A percentile compares a stretch with the other conserved stretches of the same genome.
Evolutionary conservation across 1,140 invertebrate species (phyloP).

Genomic region (Aphaenogaster ashmeadi): DNA sequence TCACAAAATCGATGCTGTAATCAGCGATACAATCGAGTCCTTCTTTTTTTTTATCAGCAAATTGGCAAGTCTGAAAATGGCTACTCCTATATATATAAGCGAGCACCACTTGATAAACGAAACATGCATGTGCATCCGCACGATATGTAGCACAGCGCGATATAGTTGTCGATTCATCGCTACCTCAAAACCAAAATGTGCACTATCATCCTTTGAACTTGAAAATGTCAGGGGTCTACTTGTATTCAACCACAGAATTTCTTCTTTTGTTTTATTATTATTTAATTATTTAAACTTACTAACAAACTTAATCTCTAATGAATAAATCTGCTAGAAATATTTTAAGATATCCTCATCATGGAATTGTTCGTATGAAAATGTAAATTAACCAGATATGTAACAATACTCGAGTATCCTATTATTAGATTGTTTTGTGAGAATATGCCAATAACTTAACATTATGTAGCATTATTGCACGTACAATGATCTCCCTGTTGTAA

Average conservation of each 20-base stretch:
- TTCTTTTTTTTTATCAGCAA: constrained; percentile 29
- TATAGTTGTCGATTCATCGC: constrained; percentile 19
- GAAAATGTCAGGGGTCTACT: neutral
- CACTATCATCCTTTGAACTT: neutral
- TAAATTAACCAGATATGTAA: neutral
- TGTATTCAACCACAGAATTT: neutral
- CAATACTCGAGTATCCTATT: neutral
- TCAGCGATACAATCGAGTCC: neutral
- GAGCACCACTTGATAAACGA: constrained; percentile 49
- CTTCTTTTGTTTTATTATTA: neutral
- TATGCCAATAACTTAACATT: constrained; percentile 9
- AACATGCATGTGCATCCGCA: neutral
- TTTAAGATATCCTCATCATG: neutral
- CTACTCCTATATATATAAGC: constrained; percentile 2
- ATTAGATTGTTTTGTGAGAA: neutral
- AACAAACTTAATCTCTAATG: neutral
- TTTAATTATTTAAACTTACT: neutral
- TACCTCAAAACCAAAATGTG: neutral
- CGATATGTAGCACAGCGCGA: neutral
- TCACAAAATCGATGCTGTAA: neutral
- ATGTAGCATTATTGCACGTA: neutral
- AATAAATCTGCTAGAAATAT: neutral
- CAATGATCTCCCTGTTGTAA: neutral
- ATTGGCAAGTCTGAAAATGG: constrained; percentile 18
- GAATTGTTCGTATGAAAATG: neutral